phyloP scores from a whole-genome alignment of 1,140 invertebrate genomes.

The Eurosta solidaginis region DNA sequence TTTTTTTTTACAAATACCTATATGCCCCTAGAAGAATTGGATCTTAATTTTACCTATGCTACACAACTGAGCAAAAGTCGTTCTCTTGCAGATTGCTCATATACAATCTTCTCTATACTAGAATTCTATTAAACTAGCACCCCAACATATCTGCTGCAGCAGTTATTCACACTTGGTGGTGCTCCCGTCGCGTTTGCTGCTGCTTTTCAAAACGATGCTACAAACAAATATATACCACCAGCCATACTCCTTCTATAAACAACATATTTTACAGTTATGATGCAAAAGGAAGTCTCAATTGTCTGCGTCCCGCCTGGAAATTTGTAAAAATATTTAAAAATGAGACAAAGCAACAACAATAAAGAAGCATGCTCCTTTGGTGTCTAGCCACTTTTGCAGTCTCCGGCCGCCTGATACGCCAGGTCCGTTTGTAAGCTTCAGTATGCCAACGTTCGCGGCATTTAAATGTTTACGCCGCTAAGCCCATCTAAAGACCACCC shows the following conservation, averaged over 20 bases:
- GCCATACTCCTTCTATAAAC: background rate
- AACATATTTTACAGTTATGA: background rate
- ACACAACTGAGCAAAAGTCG: too few species aligned
- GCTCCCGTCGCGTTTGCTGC: background rate
- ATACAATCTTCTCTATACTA: too few species aligned
- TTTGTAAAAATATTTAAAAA: background rate
- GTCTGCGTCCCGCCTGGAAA: constrained; percentile 21
- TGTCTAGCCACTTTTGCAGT: background rate
- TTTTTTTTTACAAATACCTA: too few species aligned
- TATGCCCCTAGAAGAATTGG: too few species aligned
- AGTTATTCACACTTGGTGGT: background rate
- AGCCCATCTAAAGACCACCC: background rate
- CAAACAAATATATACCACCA: too few species aligned
- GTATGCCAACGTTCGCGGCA: background rate
- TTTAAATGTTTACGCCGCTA: background rate
- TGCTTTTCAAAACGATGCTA: background rate
- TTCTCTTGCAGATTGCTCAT: too few species aligned
- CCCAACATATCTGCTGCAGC: background rate
- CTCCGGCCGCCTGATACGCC: background rate
- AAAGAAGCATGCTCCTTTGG: background rate
- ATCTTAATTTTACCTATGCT: too few species aligned
- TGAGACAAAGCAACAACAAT: background rate
- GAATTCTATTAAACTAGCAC: background rate
- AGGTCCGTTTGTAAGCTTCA: background rate
- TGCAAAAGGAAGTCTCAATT: constrained; percentile 32